Percentiles rank a stretch among this genome's conserved stretches.
Conservation (phyloP, 2,888 invertebrate species). For the Macrophya annulata region DNA sequence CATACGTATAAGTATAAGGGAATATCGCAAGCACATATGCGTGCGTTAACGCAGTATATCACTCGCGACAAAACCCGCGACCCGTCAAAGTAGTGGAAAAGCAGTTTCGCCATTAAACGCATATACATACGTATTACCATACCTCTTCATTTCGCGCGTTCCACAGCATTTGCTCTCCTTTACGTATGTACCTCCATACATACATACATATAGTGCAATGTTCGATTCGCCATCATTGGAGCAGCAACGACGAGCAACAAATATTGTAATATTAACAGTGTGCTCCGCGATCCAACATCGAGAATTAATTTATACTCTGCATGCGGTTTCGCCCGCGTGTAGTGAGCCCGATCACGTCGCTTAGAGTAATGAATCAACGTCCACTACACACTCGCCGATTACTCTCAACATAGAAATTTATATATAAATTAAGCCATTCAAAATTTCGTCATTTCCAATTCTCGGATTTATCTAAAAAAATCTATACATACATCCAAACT, state of each 20-base stretch:
- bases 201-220: background rate
- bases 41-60: slow-evolving; percentile 50
- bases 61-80: slow-evolving; percentile 50
- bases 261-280: slow-evolving; percentile 26
- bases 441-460: background rate
- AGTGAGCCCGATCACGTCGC: slow-evolving; percentile 52
- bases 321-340: slow-evolving; percentile 50
- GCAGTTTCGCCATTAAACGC: slow-evolving; percentile 49
- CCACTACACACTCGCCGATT: slow-evolving; percentile 7
- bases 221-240: slow-evolving; percentile 41
- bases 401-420: slow-evolving; percentile 14
- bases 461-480: background rate
- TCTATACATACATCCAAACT: background rate
- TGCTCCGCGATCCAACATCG: slow-evolving; percentile 5
- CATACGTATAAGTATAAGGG: background rate
- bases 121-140: background rate
- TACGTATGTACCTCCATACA: too few relatives aligned
- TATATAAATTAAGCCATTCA: background rate
- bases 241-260: slow-evolving; percentile 49
- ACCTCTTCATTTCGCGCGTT: slow-evolving; percentile 39
- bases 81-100: slow-evolving; percentile 53
- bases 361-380: slow-evolving; percentile 48
- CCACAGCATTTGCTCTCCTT: background rate
- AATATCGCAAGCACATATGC: slow-evolving; percentile 35
- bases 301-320: slow-evolving; percentile 46